Evolutionary conservation across 1,140 invertebrate species (phyloP), one percentile per base, ranked within the genome.

Genomic region (Stegodyphus dumicola): DNA sequence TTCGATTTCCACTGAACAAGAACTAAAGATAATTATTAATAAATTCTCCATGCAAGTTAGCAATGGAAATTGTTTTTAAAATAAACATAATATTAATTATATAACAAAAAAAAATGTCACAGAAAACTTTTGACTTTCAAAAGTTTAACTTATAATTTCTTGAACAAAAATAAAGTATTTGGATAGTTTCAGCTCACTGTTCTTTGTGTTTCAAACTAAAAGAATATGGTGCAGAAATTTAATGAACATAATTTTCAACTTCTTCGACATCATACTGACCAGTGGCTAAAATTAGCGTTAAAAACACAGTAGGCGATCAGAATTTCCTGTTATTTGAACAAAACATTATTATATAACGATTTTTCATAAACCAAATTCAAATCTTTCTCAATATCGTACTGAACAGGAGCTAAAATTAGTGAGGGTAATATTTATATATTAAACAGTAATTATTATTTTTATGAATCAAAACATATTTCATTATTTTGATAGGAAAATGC

Each of bases 241-340:
- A 84, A 94, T 92, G 91, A 6, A 94, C 92, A 0, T 93, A 92
- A 88, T 93, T 93, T 66, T 93, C 93, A 2, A 93, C 93, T 84
- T 94, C 94, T 88, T 95, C 93, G 0, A 95, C 94, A 71, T 91
- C 95, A 93, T 91, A 98, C 94, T 91, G 95, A 93, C 77, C 96
- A 93, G 70, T 96, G 93, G 88, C 96, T 84, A 51, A 60, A 15
- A 60, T 60, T 5, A 60, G 15, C 9, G 15, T 60, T 60, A 60
- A 60, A 60, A 5, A 60, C 1, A 9, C 15, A 10, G 1, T 10
- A 5, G 56, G 9, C n/a, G 2, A 60, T 10, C 15, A 33, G 33
- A 33, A 33, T 33, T 33, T 33, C 33, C 33, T 33, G 33, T 33
- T 33, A 1, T 33, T 33, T 33, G 33, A 33, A 60, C 1, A 2